A percentile compares a stretch with the other conserved stretches of the same genome.
Evolutionary conservation across 2,888 invertebrate species (phyloP).

Genomic region (Phyto melanocephala): DNA sequence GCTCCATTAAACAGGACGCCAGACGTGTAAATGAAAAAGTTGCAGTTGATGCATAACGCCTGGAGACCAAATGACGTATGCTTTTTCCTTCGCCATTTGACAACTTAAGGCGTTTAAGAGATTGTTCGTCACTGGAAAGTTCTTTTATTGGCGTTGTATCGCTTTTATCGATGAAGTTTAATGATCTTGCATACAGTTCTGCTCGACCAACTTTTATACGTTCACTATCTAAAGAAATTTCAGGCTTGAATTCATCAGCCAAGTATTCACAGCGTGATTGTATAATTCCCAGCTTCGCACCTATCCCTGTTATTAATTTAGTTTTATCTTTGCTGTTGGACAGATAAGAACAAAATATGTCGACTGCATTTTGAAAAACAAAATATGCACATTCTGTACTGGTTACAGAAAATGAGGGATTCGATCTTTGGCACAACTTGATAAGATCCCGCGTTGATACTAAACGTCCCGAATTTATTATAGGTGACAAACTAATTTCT

Average conservation of each 20-base stretch:
- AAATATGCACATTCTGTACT: constrained; percentile 80
- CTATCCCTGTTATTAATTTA: constrained; percentile 86
- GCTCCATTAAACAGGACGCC: constrained; percentile 90
- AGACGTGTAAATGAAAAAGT: constrained; percentile 91
- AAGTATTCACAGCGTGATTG: constrained; percentile 90
- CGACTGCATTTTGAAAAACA: constrained; percentile 90
- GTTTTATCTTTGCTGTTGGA: constrained; percentile 83
- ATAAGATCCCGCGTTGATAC: constrained; percentile 93
- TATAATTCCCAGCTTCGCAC: constrained; percentile 89
- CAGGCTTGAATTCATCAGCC: constrained; percentile 88
- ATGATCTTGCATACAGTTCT: constrained; percentile 77
- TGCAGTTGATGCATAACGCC: constrained; percentile 69
- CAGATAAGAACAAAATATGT: constrained; percentile 92
- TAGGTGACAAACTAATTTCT: constrained; percentile 67
- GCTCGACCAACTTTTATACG: constrained; percentile 87
- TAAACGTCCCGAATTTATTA: constrained; percentile 81
- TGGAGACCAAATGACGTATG: constrained; percentile 67
- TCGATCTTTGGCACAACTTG: constrained; percentile 92
- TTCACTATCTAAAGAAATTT: constrained; percentile 81
- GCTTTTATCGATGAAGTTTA: constrained; percentile 13
- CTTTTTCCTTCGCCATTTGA: constrained; percentile 65
- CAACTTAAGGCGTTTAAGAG: constrained; percentile 73
- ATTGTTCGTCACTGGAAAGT: constrained; percentile 49
- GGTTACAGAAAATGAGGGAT: constrained; percentile 86
- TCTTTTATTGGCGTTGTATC: constrained; percentile 34